A percentile compares a stretch with the other conserved stretches of the same genome.
Evolutionary conservation across 2,888 invertebrate genomes (phyloP).

Genomic region (Biston stratarius): DNA sequence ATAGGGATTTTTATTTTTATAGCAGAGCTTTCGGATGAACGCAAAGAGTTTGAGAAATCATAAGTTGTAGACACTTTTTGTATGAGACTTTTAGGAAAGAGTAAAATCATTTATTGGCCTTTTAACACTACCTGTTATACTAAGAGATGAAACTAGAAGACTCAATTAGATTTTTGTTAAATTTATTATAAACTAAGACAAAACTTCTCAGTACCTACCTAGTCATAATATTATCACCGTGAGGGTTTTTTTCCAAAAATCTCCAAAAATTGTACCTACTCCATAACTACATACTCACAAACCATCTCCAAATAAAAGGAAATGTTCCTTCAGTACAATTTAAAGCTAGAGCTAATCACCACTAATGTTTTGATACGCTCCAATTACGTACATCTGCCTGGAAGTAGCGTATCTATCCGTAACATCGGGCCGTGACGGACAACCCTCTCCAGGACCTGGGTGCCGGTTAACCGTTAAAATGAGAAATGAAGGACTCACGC

Average conservation of each 20-base stretch:
- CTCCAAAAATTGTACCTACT: no score
- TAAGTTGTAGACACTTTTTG: background rate
- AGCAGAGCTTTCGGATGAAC: conserved; percentile 38
- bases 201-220: no score
- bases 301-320: conserved; percentile 11
- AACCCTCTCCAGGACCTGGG: conserved; percentile 75
- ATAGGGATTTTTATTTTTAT: conserved; percentile 70
- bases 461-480: conserved; percentile 82
- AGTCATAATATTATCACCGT: no score
- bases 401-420: conserved; percentile 61
- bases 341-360: conserved; percentile 46
- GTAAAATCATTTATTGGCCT: no score
- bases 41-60: conserved; percentile 25
- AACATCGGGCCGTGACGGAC: conserved; percentile 58
- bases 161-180: no score
- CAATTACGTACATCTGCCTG: conserved; percentile 83
- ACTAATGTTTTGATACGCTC: conserved; percentile 84
- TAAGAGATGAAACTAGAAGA: no score
- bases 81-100: no score
- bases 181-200: no score
- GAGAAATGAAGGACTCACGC: conserved; percentile 69
- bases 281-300: background rate
- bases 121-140: no score
- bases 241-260: no score
- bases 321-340: conserved; percentile 33